Base-by-base conservation (phyloP, 2,797 vertebrate genomes). In the Simalia tracyae region DNA sequence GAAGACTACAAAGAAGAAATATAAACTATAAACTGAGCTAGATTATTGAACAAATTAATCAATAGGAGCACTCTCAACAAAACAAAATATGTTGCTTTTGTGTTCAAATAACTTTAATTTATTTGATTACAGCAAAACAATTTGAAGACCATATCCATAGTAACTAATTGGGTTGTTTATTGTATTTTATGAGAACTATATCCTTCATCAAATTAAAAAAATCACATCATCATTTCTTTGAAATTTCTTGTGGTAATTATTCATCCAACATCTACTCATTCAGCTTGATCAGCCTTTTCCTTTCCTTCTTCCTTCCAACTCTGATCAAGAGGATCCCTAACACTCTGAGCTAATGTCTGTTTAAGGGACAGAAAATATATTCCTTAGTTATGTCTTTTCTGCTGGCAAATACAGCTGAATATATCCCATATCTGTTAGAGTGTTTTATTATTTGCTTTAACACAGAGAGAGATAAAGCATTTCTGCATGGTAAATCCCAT, bases 61-160 rank as follows among this genome's bases (percentile, higher is more conserved):
- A 91, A 92, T 96, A 91, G 94, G 92, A 81, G 81, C 93, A 54
- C 46, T 84, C 46, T 93, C 50, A 85, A 91, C 93, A 87, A 96
- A 94, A 92, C 91, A 63, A 59, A 59, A 90, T 54, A 84, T 84
- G 63, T 96, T 94, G 24, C 17, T 76, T 96, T 96, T 57, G 84
- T 54, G 10, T 90, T 63, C 95, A 93, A 94, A 64, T 87, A 90
- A 91, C 92, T 92, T 92, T 94, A 88, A 84, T 95, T 95, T 95
- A 90, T 91, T 54, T 88, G 93, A 31, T 87, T 87, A 66, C 89
- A 90, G 86, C 91, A 94, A 96, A 94, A 94, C 93, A 76, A 90
- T 89, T 22, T 90, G 2, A 26, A 88, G 46, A 72, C 91, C 19
- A 0, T 93, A 95, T 68, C 91, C 87, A 87, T 42, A 92, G 54